A percentile compares a stretch with the other conserved stretches of the same genome.
Conservation (phyloP, 2,113 vertebrate species). For the Lagopus muta region DNA sequence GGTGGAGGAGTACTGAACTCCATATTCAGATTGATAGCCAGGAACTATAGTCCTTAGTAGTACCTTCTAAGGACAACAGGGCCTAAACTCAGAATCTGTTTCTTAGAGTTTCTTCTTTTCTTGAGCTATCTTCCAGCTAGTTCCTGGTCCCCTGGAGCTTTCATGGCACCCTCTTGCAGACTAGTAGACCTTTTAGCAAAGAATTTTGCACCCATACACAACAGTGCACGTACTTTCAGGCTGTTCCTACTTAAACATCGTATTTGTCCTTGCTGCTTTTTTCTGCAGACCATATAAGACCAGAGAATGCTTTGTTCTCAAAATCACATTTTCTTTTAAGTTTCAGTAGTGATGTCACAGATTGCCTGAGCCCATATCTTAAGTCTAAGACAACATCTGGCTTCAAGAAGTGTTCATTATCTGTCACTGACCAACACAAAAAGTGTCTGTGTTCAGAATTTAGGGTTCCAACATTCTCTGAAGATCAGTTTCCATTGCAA, state of each 20-base stretch:
- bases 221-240: constrained; percentile 4
- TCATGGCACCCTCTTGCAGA: not conserved
- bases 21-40: not conserved
- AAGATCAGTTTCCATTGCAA: constrained; percentile 68
- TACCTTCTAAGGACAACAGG: not conserved
- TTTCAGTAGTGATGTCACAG: constrained; percentile 7
- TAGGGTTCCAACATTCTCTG: constrained; percentile 58
- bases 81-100: not conserved
- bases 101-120: constrained; percentile 1
- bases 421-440: constrained; percentile 38
- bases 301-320: constrained; percentile 40
- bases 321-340: constrained; percentile 23
- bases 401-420: constrained; percentile 9
- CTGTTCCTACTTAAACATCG: not conserved
- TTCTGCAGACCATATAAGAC: constrained; percentile 35
- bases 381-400: not conserved
- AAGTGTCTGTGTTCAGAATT: constrained; percentile 68
- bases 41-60: not conserved
- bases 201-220: not conserved
- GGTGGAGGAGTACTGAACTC: not conserved
- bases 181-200: not conserved
- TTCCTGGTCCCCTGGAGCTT: not conserved
- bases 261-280: constrained; percentile 47
- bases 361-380: constrained; percentile 32
- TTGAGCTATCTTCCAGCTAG: not conserved